A percentile compares a stretch with the other conserved stretches of the same genome.
phyloP scores from a whole-genome alignment of 2,113 vertebrate genomes.

The Python bivittatus region DNA sequence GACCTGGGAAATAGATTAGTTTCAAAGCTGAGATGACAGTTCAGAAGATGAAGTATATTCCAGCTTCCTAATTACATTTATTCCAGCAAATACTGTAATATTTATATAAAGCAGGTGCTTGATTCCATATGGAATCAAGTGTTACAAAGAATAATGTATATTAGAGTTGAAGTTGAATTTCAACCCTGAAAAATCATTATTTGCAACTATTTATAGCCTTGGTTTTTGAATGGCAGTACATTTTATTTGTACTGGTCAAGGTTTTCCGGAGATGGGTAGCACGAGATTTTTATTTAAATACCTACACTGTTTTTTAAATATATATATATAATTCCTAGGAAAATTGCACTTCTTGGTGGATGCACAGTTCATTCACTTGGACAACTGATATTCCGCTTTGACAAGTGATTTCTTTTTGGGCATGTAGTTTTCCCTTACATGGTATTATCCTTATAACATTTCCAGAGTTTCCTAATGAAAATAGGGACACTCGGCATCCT shows the following conservation, averaged over 20 bases:
- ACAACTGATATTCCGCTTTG: background rate
- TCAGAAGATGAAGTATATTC: conserved; percentile 4
- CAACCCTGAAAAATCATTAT: background rate
- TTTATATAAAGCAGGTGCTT: background rate
- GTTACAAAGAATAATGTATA: background rate
- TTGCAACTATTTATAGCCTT: background rate
- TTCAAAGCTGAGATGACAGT: background rate
- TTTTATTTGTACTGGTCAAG: background rate
- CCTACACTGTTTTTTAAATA: background rate
- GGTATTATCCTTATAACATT: background rate
- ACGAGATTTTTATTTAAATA: background rate
- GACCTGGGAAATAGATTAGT: background rate
- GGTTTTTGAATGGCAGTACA: background rate
- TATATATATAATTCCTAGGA: background rate
- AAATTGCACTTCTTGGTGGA: background rate
- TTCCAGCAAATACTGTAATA: background rate
- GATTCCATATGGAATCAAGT: background rate
- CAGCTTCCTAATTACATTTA: background rate
- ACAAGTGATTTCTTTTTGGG: background rate
- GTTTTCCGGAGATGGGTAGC: background rate
- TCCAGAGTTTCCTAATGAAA: background rate
- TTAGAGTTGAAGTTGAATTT: background rate
- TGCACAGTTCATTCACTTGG: background rate
- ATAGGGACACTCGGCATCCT: background rate
- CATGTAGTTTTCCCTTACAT: background rate